A percentile compares a stretch with the other conserved stretches of the same genome.
These are phyloP conservation scores for Plutomurus gul DNA, from an alignment of 1,140 invertebrate species.

Conservation along the genomic window DNA sequence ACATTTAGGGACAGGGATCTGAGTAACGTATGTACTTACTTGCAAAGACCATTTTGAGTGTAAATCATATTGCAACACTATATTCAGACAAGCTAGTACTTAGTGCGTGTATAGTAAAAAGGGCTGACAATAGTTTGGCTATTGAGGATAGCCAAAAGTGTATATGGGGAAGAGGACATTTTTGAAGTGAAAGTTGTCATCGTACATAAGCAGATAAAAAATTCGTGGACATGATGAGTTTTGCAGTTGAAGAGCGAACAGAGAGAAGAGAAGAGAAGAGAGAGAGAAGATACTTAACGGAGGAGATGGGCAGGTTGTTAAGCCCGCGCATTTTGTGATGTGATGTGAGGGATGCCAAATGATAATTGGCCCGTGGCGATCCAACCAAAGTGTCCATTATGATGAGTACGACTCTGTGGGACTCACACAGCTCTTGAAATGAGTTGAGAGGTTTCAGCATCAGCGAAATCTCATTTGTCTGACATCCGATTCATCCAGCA, in stretches of 20 bases:
- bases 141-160: no score
- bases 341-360: constrained; percentile 23
- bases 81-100: no score
- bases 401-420: constrained; percentile 21
- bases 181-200: background rate
- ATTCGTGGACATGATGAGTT: constrained; percentile 12
- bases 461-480: constrained; percentile 37
- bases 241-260: background rate
- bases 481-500: constrained; percentile 33
- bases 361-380: constrained; percentile 32
- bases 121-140: no score
- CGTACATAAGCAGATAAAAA: constrained; percentile 13
- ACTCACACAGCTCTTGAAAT: constrained; percentile 17
- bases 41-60: no score
- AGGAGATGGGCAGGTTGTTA: constrained; percentile 28
- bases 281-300: background rate
- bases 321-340: constrained; percentile 7
- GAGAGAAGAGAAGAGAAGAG: background rate
- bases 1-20: no score
- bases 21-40: no score
- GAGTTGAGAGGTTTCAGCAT: constrained; percentile 35
- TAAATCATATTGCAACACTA: no score
- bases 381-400: constrained; percentile 31
- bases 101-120: no score
- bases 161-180: no score